Conservation (phyloP, 1,140 invertebrate species). For the Pentalonia nigronervosa region DNA sequence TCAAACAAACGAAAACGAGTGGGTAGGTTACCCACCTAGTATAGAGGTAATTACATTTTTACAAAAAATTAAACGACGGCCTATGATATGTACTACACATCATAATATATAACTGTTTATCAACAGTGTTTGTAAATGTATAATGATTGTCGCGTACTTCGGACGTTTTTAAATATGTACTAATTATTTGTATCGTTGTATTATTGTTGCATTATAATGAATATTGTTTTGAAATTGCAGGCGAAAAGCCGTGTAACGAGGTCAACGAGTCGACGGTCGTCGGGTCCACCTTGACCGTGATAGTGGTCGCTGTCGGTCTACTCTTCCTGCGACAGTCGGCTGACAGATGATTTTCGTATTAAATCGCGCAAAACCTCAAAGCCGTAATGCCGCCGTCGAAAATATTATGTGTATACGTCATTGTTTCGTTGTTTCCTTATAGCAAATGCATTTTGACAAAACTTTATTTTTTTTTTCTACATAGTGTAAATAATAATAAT, state of each 20-base stretch:
- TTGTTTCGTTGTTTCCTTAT: slow-evolving; percentile 27
- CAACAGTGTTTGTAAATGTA: background rate
- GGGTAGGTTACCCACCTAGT: too few species aligned
- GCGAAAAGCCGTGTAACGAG: slow-evolving; percentile 28
- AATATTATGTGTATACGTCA: background rate
- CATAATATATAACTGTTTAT: too few species aligned
- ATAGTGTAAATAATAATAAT: slow-evolving; percentile 40
- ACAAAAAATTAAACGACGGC: background rate
- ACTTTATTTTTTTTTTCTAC: slow-evolving; percentile 25
- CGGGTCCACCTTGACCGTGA: slow-evolving; percentile 18
- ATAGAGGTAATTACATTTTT: background rate
- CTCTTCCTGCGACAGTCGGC: background rate
- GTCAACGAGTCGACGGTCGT: slow-evolving; percentile 25
- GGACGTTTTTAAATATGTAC: background rate
- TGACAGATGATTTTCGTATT: slow-evolving; percentile 42
- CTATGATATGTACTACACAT: too few species aligned
- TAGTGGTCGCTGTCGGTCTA: slow-evolving; percentile 15
- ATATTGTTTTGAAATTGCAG: background rate
- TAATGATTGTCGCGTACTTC: too few species aligned
- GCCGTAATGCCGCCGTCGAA: background rate
- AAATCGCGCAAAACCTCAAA: background rate
- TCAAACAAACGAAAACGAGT: background rate
- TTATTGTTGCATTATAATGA: background rate
- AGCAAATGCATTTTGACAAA: slow-evolving; percentile 41
- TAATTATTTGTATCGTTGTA: background rate